Percentiles rank a stretch among this genome's conserved stretches.
phyloP scores from a whole-genome alignment of 1,140 invertebrate genomes.

The Drosophila teissieri region DNA sequence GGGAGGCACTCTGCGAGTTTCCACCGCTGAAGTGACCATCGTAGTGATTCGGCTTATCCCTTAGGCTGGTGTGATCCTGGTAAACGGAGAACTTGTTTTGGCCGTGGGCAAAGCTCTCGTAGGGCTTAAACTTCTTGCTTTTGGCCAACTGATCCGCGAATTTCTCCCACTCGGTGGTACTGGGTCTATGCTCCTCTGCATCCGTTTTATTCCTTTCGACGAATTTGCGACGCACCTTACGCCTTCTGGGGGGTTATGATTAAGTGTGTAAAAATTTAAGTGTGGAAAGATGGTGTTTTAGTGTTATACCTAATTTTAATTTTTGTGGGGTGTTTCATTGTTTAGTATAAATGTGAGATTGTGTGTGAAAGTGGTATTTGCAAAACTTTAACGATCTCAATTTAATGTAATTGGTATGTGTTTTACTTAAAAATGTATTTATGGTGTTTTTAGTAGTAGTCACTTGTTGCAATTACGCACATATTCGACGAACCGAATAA shows the following conservation, averaged over 20 bases:
- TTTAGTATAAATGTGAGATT: constrained; percentile 20
- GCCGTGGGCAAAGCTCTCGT: constrained; percentile 64
- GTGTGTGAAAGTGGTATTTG: constrained; percentile 4
- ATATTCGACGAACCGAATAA: constrained; percentile 27
- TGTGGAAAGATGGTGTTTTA: constrained; percentile 24
- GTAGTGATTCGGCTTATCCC: constrained; percentile 60
- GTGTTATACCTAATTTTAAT: background rate
- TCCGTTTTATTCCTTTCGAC: constrained; percentile 12
- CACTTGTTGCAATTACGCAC: background rate
- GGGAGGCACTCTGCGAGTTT: constrained; percentile 62
- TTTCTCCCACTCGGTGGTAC: constrained; percentile 79
- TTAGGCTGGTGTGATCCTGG: constrained; percentile 68
- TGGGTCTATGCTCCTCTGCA: constrained; percentile 56
- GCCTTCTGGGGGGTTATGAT: constrained; percentile 24
- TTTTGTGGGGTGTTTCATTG: constrained; percentile 18
- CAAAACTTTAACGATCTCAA: background rate
- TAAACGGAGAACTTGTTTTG: constrained; percentile 72
- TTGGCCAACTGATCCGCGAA: constrained; percentile 74
- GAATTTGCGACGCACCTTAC: constrained; percentile 21
- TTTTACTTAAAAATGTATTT: background rate
- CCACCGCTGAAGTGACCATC: constrained; percentile 71
- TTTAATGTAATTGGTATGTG: background rate
- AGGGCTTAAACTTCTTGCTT: constrained; percentile 67
- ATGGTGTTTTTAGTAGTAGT: background rate
- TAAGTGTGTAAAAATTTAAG: background rate